These are phyloP conservation scores for Dinomys branickii DNA, from an alignment of 2,113 vertebrate species.

Conservation along the genomic window DNA sequence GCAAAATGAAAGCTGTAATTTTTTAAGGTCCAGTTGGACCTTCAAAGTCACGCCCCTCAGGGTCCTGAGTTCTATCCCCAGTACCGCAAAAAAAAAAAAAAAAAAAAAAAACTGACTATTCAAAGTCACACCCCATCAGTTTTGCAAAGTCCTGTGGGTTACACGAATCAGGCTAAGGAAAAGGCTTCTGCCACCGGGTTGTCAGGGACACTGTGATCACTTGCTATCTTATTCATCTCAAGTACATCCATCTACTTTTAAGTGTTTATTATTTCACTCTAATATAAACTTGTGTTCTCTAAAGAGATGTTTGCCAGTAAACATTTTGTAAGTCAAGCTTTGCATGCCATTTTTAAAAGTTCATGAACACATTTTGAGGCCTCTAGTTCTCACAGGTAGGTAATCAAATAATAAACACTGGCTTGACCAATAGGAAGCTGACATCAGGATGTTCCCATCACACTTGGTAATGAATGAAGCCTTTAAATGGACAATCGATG, in stretches of 20 bases:
- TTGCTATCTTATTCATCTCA: background rate
- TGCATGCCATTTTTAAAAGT: background rate
- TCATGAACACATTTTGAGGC: background rate
- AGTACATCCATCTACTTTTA: background rate
- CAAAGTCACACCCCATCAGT: no score
- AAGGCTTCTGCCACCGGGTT: background rate
- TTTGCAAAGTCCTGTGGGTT: background rate
- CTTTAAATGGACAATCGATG: slow-evolving; percentile 43
- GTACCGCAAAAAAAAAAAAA: no score
- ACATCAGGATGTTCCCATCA: background rate
- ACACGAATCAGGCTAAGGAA: background rate
- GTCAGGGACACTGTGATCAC: background rate
- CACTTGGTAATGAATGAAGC: slow-evolving; percentile 40
- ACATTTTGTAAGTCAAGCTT: background rate
- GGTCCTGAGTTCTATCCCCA: no score
- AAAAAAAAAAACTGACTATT: no score
- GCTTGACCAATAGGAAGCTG: background rate
- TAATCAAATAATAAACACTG: background rate
- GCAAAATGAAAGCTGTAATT: background rate
- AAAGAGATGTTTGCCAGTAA: background rate
- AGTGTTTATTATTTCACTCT: background rate
- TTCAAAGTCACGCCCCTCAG: background rate
- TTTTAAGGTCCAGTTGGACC: background rate
- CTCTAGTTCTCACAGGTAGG: background rate
- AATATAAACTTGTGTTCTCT: background rate